Percentiles rank a stretch among this genome's conserved stretches.
Evolutionary conservation across 2,113 vertebrate species (phyloP).

Genomic region (Atlantisia rogersi): DNA sequence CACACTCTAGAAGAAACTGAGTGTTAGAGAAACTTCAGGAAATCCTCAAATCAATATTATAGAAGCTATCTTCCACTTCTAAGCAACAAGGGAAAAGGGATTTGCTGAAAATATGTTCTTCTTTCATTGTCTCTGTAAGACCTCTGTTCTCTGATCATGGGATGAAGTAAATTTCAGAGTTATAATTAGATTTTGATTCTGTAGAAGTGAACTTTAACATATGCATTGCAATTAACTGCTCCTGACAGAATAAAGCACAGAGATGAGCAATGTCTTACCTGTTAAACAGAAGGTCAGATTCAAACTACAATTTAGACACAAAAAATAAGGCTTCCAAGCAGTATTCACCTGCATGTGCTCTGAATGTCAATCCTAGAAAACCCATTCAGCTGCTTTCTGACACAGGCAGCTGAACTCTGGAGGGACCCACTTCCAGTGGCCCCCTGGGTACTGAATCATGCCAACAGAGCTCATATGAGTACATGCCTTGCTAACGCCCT

Average conservation of each 20-base stretch:
- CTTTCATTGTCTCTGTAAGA: not conserved
- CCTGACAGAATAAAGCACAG: constrained; percentile 16
- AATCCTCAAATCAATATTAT: not conserved
- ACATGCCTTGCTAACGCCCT: not conserved
- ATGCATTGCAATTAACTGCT: constrained; percentile 19
- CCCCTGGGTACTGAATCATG: not conserved
- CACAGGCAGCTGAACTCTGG: not conserved
- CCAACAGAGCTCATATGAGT: not conserved
- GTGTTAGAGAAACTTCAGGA: not conserved
- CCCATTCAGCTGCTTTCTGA: not conserved
- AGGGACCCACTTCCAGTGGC: not conserved
- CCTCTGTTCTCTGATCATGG: not conserved
- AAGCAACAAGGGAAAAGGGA: not conserved
- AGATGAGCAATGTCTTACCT: not conserved
- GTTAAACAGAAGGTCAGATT: constrained; percentile 37
- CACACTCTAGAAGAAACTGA: not conserved
- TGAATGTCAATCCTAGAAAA: not conserved
- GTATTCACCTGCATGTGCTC: not conserved
- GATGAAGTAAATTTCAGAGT: not conserved
- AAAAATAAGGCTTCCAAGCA: not conserved
- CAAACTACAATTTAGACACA: not conserved
- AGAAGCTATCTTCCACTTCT: not conserved
- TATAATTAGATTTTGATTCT: constrained; percentile 51
- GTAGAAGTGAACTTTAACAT: constrained; percentile 28
- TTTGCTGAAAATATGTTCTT: not conserved